Base-by-base conservation (phyloP, 2,797 vertebrate genomes). In the Micropoecilia bifurca region DNA sequence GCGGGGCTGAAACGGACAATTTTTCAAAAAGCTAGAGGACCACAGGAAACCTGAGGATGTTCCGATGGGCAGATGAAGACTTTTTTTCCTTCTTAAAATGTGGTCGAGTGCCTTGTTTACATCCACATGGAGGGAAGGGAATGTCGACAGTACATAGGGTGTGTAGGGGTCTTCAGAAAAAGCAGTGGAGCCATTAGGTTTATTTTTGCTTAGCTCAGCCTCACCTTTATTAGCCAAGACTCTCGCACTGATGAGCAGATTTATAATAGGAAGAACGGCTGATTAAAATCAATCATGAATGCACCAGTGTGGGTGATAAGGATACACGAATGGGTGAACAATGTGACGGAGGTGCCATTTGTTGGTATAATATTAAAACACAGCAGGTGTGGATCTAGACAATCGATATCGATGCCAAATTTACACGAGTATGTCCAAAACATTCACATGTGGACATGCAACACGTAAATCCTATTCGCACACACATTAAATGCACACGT, bases 321-420 rank as follows among this genome's bases (percentile, higher is more conserved):
- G 63, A 85, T 57, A 20, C 79, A 76, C 74, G 83, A 83, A 79
- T 78, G 82, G 71, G 45, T 45, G 77, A 82, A 73, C 69, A 46
- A 77, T 87, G 78, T 43, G 63, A 78, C 66, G 80, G 66, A 77
- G 80, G 77, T 33, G 43, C 71, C 76, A 83, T 87, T 90, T 90
- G 93, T 93, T 91, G 88, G 85, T 83, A 25, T 74, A 74, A 81
- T 12, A 80, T 68, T 66, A 83, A 77, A 91, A 92, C 89, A 88
- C 86, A 92, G 81, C 78, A 61, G 6, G 79, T 57, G 80, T 59
- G 83, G 83, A 85, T 57, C 59, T 36, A 61, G 12, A 66, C 12
- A 22, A 30, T 63, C 22, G 8, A 22, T 7, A 33, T 22, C 3
- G n/a, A 9, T 13, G 61, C 25, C 53, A 3, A 33, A 18, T 28